Conservation (phyloP, 1,140 invertebrate species). For the Periplaneta americana region DNA sequence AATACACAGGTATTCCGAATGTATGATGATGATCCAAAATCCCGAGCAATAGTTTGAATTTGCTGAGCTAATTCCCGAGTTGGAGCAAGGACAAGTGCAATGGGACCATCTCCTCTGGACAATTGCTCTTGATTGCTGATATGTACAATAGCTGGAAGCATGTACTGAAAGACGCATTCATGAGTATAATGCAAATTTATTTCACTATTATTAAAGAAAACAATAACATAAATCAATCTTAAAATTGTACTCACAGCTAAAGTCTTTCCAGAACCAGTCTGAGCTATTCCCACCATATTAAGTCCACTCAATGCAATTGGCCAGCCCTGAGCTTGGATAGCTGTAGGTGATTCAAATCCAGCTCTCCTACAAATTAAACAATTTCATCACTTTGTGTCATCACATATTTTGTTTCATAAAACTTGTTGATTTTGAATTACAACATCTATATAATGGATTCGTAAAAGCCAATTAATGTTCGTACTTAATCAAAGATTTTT, state of each 20-base stretch:
- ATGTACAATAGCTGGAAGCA: constrained; percentile 82
- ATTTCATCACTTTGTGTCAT: too few relatives aligned
- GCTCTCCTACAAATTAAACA: constrained; percentile 56
- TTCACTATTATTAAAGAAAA: neutral
- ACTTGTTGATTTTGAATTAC: too few relatives aligned
- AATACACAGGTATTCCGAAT: constrained; percentile 90
- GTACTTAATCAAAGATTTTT: neutral
- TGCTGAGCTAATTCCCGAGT: constrained; percentile 95
- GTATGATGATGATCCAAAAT: constrained; percentile 81
- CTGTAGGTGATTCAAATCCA: constrained; percentile 77
- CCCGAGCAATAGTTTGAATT: constrained; percentile 86
- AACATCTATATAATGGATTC: too few relatives aligned
- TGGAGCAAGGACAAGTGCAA: constrained; percentile 86
- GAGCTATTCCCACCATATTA: constrained; percentile 93
- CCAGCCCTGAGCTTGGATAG: constrained; percentile 87
- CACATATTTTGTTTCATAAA: too few relatives aligned
- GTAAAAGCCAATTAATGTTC: neutral
- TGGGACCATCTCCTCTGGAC: constrained; percentile 81
- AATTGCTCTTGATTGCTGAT: constrained; percentile 84
- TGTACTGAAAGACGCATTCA: constrained; percentile 51
- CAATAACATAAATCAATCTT: too few relatives aligned
- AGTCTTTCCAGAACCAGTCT: constrained; percentile 91
- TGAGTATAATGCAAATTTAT: too few relatives aligned
- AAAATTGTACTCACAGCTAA: constrained; percentile 44
- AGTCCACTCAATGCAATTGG: constrained; percentile 86